Evolutionary conservation across 2,113 vertebrate genomes (phyloP).

Genomic region (Pavo muticus): DNA sequence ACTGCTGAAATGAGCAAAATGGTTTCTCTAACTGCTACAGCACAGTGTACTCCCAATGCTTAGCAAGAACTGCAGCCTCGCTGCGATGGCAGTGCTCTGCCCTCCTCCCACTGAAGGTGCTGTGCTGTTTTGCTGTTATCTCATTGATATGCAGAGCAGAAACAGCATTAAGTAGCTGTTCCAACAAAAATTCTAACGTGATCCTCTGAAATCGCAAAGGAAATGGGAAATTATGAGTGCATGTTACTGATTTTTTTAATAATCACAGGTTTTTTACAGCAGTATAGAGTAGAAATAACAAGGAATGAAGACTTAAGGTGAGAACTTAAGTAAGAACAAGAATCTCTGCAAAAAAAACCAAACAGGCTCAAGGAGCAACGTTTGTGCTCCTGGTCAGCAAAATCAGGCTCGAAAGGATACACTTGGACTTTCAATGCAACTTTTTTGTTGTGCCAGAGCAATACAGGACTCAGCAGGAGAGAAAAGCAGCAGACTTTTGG

Average conservation of each 20-base stretch:
- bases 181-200: neutral
- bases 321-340: neutral
- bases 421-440: accelerated
- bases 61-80: neutral
- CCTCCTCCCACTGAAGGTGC: neutral
- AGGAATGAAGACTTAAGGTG: neutral
- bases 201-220: neutral
- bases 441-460: neutral
- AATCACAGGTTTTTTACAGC: neutral
- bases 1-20: neutral
- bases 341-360: neutral
- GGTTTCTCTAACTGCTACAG: neutral
- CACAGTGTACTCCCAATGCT: neutral
- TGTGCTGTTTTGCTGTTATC: neutral
- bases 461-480: neutral
- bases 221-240: neutral
- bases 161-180: neutral
- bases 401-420: neutral
- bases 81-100: neutral
- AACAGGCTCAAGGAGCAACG: neutral
- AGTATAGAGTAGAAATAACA: neutral
- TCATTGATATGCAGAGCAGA: neutral
- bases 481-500: neutral
- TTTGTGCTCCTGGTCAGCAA: neutral
- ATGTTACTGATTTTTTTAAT: neutral